These are phyloP conservation scores for Drosophila algonquin DNA, from an alignment of 2,888 invertebrate genomes.

Conservation along the genomic window DNA sequence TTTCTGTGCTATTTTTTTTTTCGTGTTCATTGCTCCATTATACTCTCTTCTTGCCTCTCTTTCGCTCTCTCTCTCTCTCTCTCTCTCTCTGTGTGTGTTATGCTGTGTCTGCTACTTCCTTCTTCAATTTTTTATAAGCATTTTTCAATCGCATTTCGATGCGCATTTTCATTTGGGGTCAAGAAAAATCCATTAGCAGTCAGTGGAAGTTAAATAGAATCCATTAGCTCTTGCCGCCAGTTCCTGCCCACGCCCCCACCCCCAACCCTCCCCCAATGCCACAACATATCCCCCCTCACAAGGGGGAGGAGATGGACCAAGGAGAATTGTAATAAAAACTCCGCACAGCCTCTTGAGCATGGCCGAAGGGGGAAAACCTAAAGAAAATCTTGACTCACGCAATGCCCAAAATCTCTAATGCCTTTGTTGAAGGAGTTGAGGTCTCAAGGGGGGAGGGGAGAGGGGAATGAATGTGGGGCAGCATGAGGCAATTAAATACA, in stretches of 20 bases:
- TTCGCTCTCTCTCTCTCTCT: slow-evolving; percentile 41
- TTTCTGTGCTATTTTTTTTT: slow-evolving; percentile 23
- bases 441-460: not conserved
- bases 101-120: slow-evolving; percentile 33
- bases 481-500: slow-evolving; percentile 33
- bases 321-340: slow-evolving; percentile 65
- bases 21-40: slow-evolving; percentile 62
- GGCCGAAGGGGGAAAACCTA: slow-evolving; percentile 17
- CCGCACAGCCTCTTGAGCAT: slow-evolving; percentile 42
- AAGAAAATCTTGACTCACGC: slow-evolving; percentile 41
- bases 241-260: slow-evolving; percentile 49
- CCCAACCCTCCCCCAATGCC: slow-evolving; percentile 9
- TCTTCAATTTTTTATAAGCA: slow-evolving; percentile 72
- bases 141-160: slow-evolving; percentile 79
- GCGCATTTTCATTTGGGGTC: slow-evolving; percentile 83
- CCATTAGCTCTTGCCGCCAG: slow-evolving; percentile 79
- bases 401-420: slow-evolving; percentile 35
- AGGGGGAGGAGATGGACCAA: slow-evolving; percentile 29
- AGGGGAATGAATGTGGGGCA: not conserved
- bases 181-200: slow-evolving; percentile 84
- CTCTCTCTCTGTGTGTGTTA: slow-evolving; percentile 17
- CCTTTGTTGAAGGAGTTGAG: slow-evolving; percentile 39
- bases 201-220: slow-evolving; percentile 83
- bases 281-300: not conserved
- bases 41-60: slow-evolving; percentile 29